A percentile compares a stretch with the other conserved stretches of the same genome.
Conservation (phyloP, 2,888 invertebrate species). For the Campoplex nolae region DNA sequence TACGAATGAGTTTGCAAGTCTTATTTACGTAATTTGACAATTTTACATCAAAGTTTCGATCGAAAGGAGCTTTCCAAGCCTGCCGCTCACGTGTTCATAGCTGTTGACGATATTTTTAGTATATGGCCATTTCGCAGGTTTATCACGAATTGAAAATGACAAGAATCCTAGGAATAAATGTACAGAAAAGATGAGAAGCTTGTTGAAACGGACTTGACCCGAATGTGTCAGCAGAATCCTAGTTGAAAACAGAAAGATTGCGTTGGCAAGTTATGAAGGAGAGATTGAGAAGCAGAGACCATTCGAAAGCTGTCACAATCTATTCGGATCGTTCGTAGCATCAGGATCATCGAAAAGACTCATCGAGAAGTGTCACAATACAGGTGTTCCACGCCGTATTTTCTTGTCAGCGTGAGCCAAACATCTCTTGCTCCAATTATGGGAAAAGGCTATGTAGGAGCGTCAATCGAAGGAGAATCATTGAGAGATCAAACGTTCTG, state of each 20-base stretch:
- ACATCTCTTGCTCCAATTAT: constrained; percentile 16
- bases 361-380: background rate
- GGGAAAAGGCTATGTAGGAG: background rate
- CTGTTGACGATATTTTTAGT: background rate
- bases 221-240: background rate
- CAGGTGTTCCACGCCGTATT: background rate
- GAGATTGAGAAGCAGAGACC: background rate
- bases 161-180: background rate
- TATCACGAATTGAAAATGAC: background rate
- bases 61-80: background rate
- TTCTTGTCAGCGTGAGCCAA: background rate
- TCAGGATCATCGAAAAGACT: background rate
- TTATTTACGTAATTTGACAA: constrained; percentile 43
- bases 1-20: background rate
- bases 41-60: background rate
- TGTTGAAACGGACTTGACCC: background rate
- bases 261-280: background rate
- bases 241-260: background rate
- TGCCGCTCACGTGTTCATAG: background rate
- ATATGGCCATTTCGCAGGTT: background rate
- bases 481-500: constrained; percentile 55
- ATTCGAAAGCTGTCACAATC: background rate
- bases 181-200: background rate
- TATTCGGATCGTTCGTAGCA: background rate
- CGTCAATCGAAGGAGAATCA: constrained; percentile 27